Conservation (phyloP, 1,140 invertebrate genomes). For the Parasteatoda tepidariorum region DNA sequence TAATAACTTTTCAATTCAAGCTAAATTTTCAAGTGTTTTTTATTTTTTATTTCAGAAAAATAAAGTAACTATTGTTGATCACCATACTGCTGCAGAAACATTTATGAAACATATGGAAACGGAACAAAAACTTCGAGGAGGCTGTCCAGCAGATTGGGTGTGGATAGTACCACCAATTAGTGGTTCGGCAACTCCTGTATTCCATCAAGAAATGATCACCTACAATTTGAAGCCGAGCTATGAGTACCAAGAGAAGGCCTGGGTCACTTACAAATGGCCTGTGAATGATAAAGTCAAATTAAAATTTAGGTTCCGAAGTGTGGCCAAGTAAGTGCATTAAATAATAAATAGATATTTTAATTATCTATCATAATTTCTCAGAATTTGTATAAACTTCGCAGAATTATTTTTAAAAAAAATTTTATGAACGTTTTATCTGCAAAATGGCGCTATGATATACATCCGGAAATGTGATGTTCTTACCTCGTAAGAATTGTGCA, state of each 20-base stretch:
- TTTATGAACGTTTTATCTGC: no score
- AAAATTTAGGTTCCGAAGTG: conserved; percentile 40
- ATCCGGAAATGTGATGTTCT: no score
- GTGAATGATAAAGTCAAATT: conserved; percentile 33
- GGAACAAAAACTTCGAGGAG: conserved; percentile 65
- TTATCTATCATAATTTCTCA: no score
- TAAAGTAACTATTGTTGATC: conserved; percentile 67
- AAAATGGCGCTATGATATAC: no score
- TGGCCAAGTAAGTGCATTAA: conserved; percentile 32
- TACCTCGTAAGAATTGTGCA: no score
- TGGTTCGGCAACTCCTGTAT: conserved; percentile 64
- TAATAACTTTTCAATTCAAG: no score
- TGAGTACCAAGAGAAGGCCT: conserved; percentile 65
- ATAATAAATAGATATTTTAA: no score
- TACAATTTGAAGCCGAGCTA: conserved; percentile 67
- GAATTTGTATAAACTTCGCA: no score
- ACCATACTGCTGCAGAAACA: conserved; percentile 67
- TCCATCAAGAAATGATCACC: conserved; percentile 67
- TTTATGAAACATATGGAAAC: conserved; percentile 68
- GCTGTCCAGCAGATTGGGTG: conserved; percentile 69
- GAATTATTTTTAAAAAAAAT: no score
- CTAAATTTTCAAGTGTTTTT: no score
- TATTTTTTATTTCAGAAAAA: conserved; percentile 61
- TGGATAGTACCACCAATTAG: conserved; percentile 68
- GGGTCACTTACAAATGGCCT: conserved; percentile 42